These are phyloP conservation scores for Seriola quinqueradiata DNA, from an alignment of 2,113 vertebrate species.

Conservation along the genomic window DNA sequence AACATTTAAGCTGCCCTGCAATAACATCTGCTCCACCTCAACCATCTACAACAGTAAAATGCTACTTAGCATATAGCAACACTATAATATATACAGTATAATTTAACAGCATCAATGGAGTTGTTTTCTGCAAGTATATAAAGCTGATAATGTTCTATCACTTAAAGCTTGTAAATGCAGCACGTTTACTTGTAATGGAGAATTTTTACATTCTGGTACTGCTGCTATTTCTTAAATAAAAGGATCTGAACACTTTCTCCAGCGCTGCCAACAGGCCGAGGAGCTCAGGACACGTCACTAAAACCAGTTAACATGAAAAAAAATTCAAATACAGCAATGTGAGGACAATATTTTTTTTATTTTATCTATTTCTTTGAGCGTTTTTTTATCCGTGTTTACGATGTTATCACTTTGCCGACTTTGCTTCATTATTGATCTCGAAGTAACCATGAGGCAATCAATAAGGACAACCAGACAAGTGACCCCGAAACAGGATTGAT, in stretches of 20 bases:
- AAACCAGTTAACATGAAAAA: neutral
- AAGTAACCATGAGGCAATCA: constrained; percentile 21
- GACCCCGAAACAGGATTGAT: constrained; percentile 64
- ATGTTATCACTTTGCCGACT: constrained; percentile 19
- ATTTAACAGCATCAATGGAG: too few species aligned
- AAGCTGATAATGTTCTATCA: too few species aligned
- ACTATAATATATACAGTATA: too few species aligned
- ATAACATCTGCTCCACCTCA: too few species aligned
- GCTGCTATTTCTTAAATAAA: neutral
- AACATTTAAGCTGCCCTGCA: too few species aligned
- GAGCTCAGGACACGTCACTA: neutral
- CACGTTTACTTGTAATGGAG: neutral
- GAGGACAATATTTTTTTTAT: accelerated
- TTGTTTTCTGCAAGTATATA: too few species aligned
- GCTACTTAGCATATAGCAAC: too few species aligned
- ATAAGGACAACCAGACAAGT: constrained; percentile 48
- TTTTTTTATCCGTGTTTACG: constrained; percentile 2
- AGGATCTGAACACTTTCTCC: too few species aligned
- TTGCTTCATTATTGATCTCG: constrained; percentile 51
- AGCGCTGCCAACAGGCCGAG: neutral
- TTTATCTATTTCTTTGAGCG: neutral
- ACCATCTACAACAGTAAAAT: too few species aligned
- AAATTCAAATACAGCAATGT: too few species aligned
- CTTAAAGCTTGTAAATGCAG: neutral
- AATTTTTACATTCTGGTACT: neutral